Percentiles rank a stretch among this genome's conserved stretches.
These are phyloP conservation scores for Tetramorium simillimum DNA, from an alignment of 1,140 invertebrate genomes.

Conservation along the genomic window DNA sequence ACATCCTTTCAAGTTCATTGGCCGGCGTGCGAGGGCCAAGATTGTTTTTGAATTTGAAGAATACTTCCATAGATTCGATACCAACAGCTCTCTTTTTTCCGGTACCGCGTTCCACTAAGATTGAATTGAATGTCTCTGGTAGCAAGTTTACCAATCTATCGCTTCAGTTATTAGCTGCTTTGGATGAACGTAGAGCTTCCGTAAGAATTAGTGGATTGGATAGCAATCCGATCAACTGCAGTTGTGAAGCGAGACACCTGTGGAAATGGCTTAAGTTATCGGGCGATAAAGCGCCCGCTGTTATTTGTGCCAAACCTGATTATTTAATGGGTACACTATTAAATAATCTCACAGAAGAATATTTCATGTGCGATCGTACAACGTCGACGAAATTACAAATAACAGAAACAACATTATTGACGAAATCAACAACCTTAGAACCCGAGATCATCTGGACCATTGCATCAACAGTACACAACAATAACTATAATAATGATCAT, in stretches of 20 bases:
- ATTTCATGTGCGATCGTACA: constrained; percentile 91
- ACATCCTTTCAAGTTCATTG: constrained; percentile 92
- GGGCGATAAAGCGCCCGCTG: constrained; percentile 80
- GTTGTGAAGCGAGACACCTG: constrained; percentile 92
- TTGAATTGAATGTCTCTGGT: constrained; percentile 92
- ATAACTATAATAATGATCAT: constrained; percentile 86
- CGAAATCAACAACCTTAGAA: constrained; percentile 88
- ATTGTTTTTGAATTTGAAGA: constrained; percentile 90
- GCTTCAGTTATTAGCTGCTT: constrained; percentile 90
- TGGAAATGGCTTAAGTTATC: constrained; percentile 90
- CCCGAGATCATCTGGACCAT: constrained; percentile 95
- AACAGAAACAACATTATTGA: constrained; percentile 76
- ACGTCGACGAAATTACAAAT: constrained; percentile 84
- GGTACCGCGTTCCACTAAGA: constrained; percentile 93
- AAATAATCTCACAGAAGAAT: constrained; percentile 91
- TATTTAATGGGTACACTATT: constrained; percentile 91
- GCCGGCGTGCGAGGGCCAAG: constrained; percentile 91
- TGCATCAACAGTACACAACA: constrained; percentile 87
- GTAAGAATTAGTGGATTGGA: constrained; percentile 90
- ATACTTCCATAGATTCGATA: constrained; percentile 92
- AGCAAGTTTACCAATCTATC: constrained; percentile 91
- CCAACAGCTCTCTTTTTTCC: constrained; percentile 94
- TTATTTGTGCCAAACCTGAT: constrained; percentile 86
- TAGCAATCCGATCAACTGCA: constrained; percentile 93
- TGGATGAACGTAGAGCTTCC: constrained; percentile 92